Evolutionary conservation across 1,140 invertebrate species (phyloP).

Genomic region (Agrypnia vestita): DNA sequence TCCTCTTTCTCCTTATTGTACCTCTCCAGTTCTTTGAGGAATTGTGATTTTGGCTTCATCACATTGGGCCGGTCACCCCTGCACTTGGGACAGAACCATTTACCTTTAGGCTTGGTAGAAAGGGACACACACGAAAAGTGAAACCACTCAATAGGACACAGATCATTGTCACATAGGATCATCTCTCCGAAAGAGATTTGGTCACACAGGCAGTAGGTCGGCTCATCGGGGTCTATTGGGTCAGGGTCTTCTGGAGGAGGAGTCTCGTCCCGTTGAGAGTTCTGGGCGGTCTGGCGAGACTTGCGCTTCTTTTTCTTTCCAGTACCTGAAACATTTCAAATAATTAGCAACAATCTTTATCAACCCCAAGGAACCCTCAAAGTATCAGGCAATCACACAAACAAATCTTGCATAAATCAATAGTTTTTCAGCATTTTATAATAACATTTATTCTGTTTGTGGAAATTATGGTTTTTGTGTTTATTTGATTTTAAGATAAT

Average conservation of each 20-base stretch:
- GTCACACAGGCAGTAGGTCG: constrained; percentile 96
- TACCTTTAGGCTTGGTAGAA: constrained; percentile 97
- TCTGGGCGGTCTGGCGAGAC: constrained; percentile 75
- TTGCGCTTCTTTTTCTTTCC: constrained; percentile 89
- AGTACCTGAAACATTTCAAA: constrained; percentile 64
- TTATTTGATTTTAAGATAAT: no score
- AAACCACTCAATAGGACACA: constrained; percentile 99
- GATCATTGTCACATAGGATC: constrained; percentile 98
- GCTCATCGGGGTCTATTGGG: constrained; percentile 95
- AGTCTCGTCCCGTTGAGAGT: constrained; percentile 75
- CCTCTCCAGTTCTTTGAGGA: constrained; percentile 90
- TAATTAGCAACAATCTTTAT: not conserved
- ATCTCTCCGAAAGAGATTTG: constrained; percentile 98
- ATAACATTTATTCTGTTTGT: no score
- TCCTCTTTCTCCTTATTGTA: constrained; percentile 95
- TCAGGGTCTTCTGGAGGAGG: constrained; percentile 84
- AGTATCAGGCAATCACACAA: no score
- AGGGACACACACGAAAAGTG: constrained; percentile 98
- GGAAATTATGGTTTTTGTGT: no score
- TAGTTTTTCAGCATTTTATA: no score
- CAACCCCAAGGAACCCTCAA: no score
- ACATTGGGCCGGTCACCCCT: constrained; percentile 92
- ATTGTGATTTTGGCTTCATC: constrained; percentile 94
- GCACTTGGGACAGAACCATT: constrained; percentile 98
- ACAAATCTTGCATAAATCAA: no score